A percentile compares a stretch with the other conserved stretches of the same genome.
Evolutionary conservation across 2,888 invertebrate genomes (phyloP).

Genomic region (Eretmocerus hayati): DNA sequence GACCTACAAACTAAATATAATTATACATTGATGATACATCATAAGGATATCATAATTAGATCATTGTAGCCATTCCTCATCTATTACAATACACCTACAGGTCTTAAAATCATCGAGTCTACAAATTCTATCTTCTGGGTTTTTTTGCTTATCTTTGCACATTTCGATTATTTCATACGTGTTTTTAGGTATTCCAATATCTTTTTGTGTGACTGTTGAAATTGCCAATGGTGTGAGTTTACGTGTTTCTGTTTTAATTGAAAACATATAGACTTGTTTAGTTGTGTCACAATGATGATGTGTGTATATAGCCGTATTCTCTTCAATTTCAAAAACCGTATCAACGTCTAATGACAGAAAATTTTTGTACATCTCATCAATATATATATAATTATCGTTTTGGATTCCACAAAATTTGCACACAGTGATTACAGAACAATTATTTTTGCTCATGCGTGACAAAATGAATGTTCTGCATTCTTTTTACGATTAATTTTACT

Average conservation of each 20-base stretch:
- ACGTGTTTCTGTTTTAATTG: too few relatives aligned
- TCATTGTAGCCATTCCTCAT: conserved; percentile 28
- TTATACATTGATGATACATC: conserved; percentile 44
- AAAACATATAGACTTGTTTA: too few relatives aligned
- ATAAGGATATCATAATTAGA: conserved; percentile 36
- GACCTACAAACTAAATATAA: conserved; percentile 45
- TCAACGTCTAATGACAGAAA: too few relatives aligned
- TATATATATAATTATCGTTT: neutral
- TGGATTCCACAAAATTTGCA: conserved; percentile 2
- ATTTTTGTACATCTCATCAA: conserved; percentile 18
- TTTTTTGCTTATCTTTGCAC: neutral
- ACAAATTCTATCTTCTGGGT: too few relatives aligned
- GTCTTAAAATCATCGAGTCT: conserved; percentile 27
- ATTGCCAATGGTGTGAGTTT: too few relatives aligned
- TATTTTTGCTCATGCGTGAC: too few relatives aligned
- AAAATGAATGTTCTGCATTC: too few relatives aligned
- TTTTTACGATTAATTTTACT: neutral
- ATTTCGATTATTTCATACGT: neutral
- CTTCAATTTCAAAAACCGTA: too few relatives aligned
- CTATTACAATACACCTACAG: conserved; percentile 38
- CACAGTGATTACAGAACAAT: neutral
- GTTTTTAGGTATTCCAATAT: neutral
- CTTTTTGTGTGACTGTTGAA: too few relatives aligned
- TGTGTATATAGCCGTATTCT: too few relatives aligned
- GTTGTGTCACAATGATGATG: too few relatives aligned